Evolutionary conservation across 2,113 vertebrate genomes (phyloP).

Genomic region (Oryzias melastigma): DNA sequence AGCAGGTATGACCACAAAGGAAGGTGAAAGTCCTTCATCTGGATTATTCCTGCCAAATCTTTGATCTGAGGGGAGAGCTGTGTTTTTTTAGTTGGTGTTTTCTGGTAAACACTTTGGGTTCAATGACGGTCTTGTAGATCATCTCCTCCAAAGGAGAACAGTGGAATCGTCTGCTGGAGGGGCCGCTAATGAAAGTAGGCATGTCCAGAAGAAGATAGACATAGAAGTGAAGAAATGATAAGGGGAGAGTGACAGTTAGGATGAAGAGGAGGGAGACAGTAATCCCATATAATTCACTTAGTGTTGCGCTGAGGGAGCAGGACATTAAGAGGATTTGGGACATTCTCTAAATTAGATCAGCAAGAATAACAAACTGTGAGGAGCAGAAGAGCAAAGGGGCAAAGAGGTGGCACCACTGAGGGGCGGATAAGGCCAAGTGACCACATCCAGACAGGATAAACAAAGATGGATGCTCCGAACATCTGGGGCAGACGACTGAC

Average conservation of each 20-base stretch:
- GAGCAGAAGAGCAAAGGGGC: slow-evolving; percentile 46
- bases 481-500: background rate
- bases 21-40: too few relatives aligned
- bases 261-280: slow-evolving; percentile 64
- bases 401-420: slow-evolving; percentile 27
- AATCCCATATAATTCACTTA: slow-evolving; percentile 87
- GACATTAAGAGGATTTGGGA: slow-evolving; percentile 84
- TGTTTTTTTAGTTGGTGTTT: background rate
- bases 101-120: slow-evolving; percentile 42
- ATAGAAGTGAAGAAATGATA: slow-evolving; percentile 37
- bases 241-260: slow-evolving; percentile 49
- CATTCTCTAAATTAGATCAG: slow-evolving; percentile 87
- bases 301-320: slow-evolving; percentile 78
- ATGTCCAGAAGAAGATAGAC: slow-evolving; percentile 51
- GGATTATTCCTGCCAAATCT: too few relatives aligned
- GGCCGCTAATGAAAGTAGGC: slow-evolving; percentile 42
- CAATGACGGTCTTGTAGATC: slow-evolving; percentile 58
- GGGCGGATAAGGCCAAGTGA: slow-evolving; percentile 2
- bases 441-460: background rate
- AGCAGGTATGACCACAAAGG: too few relatives aligned
- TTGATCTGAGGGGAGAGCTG: too few relatives aligned
- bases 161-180: slow-evolving; percentile 63
- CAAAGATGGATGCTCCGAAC: too few relatives aligned
- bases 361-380: slow-evolving; percentile 80
- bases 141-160: slow-evolving; percentile 66